These are phyloP conservation scores for Trichechus manatus DNA, from an alignment of 2,113 vertebrate species.

Conservation along the genomic window DNA sequence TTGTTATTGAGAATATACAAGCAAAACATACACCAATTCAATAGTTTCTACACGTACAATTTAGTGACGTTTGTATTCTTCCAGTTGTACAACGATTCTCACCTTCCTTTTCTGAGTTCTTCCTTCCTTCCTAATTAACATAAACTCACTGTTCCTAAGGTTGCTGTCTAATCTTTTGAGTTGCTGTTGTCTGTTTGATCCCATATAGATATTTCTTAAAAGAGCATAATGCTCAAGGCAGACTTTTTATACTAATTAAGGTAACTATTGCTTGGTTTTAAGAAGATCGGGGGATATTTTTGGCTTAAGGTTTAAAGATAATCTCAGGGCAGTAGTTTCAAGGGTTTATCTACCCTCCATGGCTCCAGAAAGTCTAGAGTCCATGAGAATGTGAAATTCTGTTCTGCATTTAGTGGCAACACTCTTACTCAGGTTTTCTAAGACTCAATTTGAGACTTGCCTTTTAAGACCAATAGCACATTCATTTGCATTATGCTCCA, in stretches of 20 bases:
- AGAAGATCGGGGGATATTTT: background rate
- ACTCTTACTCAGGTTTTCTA: slow-evolving; percentile 44
- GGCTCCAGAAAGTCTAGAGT: background rate
- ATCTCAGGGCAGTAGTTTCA: background rate
- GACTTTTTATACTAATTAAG: background rate
- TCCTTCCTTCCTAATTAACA: background rate
- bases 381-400: background rate
- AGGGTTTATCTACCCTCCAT: background rate
- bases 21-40: background rate
- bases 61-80: background rate
- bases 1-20: background rate
- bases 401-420: background rate
- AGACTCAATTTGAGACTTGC: slow-evolving; percentile 1
- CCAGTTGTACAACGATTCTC: background rate
- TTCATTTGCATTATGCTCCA: slow-evolving; percentile 39
- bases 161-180: background rate
- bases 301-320: background rate
- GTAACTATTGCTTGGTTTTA: background rate
- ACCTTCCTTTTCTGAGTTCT: background rate
- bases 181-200: background rate
- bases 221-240: background rate
- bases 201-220: background rate
- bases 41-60: background rate
- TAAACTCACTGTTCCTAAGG: background rate
- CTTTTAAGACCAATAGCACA: background rate